A percentile compares a stretch with the other conserved stretches of the same genome.
Conservation (phyloP, 2,888 invertebrate species). For the Flexamia atlantica region DNA sequence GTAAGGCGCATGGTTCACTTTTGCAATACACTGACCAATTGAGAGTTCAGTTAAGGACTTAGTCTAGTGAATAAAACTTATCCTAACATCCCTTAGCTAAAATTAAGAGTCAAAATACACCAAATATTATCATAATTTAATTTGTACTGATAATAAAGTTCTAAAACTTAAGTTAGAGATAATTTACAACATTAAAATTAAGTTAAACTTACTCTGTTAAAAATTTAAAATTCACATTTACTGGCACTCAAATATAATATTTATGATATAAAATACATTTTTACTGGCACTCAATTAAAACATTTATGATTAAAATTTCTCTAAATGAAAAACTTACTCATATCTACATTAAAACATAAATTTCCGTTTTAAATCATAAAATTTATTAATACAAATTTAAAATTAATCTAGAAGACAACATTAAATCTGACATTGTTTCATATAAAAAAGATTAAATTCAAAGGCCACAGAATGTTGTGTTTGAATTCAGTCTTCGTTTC, state of each 20-base stretch:
- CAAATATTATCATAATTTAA: too few relatives aligned
- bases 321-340: background rate
- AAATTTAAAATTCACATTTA: background rate
- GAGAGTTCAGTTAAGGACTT: too few relatives aligned
- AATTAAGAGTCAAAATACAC: too few relatives aligned
- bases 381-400: background rate
- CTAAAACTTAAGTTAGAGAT: too few relatives aligned
- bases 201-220: too few relatives aligned
- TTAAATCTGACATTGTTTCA: background rate
- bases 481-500: conserved; percentile 4
- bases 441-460: background rate
- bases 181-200: too few relatives aligned
- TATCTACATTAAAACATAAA: background rate
- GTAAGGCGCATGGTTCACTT: too few relatives aligned
- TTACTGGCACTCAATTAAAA: background rate
- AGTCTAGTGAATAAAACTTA: too few relatives aligned
- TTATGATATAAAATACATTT: background rate
- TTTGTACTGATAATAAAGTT: too few relatives aligned
- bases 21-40: too few relatives aligned
- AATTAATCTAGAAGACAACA: background rate
- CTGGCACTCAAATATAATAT: background rate
- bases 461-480: background rate
- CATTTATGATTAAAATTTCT: too few relatives aligned
- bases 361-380: background rate
- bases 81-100: too few relatives aligned